Percentiles rank a stretch among this genome's conserved stretches.
phyloP scores from a whole-genome alignment of 2,888 invertebrate species.

The Himalopsyche tibetana region DNA sequence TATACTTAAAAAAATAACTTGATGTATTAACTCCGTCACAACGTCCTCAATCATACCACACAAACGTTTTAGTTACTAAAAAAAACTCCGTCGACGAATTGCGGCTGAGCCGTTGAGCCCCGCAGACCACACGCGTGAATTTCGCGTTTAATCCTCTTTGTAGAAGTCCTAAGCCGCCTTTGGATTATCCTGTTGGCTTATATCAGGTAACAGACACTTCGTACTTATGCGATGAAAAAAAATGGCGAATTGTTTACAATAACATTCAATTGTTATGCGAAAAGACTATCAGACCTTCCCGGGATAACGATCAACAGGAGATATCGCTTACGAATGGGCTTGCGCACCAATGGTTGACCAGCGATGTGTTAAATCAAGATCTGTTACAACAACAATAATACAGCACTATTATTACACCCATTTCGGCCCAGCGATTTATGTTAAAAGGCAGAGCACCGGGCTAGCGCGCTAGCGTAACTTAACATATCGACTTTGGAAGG shows the following conservation, averaged over 20 bases:
- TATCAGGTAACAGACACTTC: slow-evolving; percentile 25
- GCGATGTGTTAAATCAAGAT: slow-evolving; percentile 7
- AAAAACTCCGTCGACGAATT: not conserved
- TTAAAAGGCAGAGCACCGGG: no score
- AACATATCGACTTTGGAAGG: no score
- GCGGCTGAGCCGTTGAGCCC: not conserved
- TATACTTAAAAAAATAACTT: no score
- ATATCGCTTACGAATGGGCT: slow-evolving; percentile 4
- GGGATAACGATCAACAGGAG: not conserved
- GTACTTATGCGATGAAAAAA: not conserved
- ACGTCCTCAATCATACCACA: no score
- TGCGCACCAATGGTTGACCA: not conserved
- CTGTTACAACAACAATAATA: not conserved
- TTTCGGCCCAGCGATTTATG: no score
- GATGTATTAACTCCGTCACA: no score
- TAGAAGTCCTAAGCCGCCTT: slow-evolving; percentile 44
- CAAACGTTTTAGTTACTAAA: no score
- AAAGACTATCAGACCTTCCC: not conserved
- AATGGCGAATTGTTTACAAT: slow-evolving; percentile 15
- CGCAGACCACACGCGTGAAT: slow-evolving; percentile 48
- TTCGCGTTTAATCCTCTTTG: slow-evolving; percentile 53
- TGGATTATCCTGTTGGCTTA: slow-evolving; percentile 52
- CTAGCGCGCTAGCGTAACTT: no score
- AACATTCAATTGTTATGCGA: slow-evolving; percentile 9
- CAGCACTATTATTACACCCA: not conserved